Conservation (phyloP, 2,113 vertebrate species). For the Colinus virginianus region DNA sequence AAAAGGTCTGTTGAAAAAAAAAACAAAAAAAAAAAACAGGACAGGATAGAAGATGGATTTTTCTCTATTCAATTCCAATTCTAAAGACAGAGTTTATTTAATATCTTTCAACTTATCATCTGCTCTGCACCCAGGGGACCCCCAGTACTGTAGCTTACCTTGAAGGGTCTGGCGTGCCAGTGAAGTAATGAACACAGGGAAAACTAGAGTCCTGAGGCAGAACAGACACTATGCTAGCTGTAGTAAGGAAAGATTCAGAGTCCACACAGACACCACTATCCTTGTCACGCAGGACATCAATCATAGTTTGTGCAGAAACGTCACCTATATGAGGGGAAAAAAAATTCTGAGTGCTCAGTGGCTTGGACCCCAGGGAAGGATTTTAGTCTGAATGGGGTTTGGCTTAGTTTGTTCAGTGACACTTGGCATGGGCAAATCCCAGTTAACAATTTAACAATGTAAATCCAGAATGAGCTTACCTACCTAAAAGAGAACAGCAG, state of each 20-base stretch:
- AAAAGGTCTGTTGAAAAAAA: neutral
- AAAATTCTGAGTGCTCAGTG: neutral
- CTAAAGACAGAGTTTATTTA: neutral
- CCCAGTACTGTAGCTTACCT: constrained; percentile 67
- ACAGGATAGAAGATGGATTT: neutral
- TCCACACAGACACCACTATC: constrained; percentile 80
- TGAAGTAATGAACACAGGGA: constrained; percentile 84
- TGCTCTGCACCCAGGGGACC: neutral
- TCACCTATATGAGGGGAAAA: constrained; percentile 64
- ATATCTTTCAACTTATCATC: neutral
- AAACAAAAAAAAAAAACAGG: neutral
- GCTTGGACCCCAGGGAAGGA: neutral
- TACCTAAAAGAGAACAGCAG: neutral
- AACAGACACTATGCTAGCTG: constrained; percentile 82
- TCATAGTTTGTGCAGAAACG: constrained; percentile 81
- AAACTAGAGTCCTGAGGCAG: constrained; percentile 79
- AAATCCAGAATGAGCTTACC: neutral
- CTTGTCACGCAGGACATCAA: constrained; percentile 82
- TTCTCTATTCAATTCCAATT: neutral
- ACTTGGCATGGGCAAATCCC: neutral
- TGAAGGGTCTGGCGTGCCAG: constrained; percentile 85
- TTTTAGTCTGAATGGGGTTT: neutral
- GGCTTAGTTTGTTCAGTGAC: neutral
- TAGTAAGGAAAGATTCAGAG: constrained; percentile 83
- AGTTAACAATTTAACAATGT: neutral